Evolutionary conservation across 2,888 invertebrate genomes (phyloP).

Genomic region (Cheilosia variabilis): DNA sequence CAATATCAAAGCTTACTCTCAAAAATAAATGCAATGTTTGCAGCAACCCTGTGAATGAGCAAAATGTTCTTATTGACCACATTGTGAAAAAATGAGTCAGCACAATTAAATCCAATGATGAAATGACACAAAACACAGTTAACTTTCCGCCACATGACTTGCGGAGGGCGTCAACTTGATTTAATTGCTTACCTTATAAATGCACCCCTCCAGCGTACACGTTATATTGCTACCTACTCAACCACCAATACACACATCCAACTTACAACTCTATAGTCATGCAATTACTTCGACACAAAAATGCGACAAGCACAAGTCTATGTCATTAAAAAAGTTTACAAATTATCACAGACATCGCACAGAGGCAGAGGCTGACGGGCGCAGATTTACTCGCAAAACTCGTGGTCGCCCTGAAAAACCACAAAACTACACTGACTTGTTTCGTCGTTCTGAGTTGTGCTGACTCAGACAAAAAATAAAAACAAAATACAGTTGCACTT

Average conservation of each 20-base stretch:
- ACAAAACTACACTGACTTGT: conserved; percentile 59
- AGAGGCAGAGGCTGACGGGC: conserved; percentile 45
- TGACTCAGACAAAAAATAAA: conserved; percentile 27
- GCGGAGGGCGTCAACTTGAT: too few species aligned
- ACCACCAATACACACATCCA: neutral
- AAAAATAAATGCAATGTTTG: too few species aligned
- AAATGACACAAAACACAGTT: too few species aligned
- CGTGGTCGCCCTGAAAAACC: conserved; percentile 41
- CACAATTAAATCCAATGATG: too few species aligned
- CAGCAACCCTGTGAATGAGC: too few species aligned
- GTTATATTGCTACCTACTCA: neutral
- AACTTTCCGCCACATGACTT: too few species aligned
- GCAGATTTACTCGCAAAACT: conserved; percentile 63
- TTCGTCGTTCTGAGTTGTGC: conserved; percentile 43
- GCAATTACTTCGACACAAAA: conserved; percentile 15
- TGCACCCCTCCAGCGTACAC: neutral
- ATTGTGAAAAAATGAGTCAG: too few species aligned
- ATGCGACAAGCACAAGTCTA: conserved; percentile 36
- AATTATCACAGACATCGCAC: conserved; percentile 44
- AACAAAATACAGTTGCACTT: conserved; percentile 16
- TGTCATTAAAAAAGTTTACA: conserved; percentile 50
- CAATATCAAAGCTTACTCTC: too few species aligned
- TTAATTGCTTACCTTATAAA: too few species aligned
- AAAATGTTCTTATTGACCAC: too few species aligned
- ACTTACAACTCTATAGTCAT: neutral